Conservation (phyloP, 2,113 vertebrate species). For the Larimichthys polyactis region DNA sequence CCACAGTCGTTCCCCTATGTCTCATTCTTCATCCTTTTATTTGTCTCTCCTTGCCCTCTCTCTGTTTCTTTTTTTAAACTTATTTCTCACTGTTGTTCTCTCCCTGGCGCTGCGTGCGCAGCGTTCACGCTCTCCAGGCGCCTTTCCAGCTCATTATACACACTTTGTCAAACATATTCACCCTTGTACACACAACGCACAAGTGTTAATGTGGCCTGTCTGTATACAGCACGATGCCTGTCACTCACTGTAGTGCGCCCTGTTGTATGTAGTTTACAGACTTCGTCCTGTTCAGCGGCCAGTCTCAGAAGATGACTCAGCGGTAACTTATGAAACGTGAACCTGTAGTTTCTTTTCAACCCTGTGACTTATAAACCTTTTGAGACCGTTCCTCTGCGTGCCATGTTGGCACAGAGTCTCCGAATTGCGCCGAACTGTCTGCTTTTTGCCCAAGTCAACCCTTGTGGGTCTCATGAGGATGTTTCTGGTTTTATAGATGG, state of each 20-base stretch:
- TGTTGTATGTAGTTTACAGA: constrained; percentile 1
- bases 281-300: constrained; percentile 14
- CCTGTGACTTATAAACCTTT: constrained; percentile 58
- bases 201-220: constrained; percentile 5
- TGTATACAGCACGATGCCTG: neutral
- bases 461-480: constrained; percentile 75
- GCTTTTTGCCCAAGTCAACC: constrained; percentile 68
- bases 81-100: neutral
- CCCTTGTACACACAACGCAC: neutral
- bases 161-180: neutral
- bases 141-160: neutral
- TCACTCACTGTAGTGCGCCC: neutral
- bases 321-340: constrained; percentile 57
- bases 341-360: constrained; percentile 56
- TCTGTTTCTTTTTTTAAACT: neutral
- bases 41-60: neutral
- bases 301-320: constrained; percentile 32
- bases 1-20: constrained; percentile 47
- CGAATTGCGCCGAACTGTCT: constrained; percentile 74
- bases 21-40: constrained; percentile 40
- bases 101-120: neutral
- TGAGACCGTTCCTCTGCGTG: constrained; percentile 40
- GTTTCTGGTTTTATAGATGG: constrained; percentile 79
- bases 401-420: constrained; percentile 61
- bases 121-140: neutral